phyloP scores from a whole-genome alignment of 64 coral and sea anemone genomes.

The Montipora efflorescens region DNA sequence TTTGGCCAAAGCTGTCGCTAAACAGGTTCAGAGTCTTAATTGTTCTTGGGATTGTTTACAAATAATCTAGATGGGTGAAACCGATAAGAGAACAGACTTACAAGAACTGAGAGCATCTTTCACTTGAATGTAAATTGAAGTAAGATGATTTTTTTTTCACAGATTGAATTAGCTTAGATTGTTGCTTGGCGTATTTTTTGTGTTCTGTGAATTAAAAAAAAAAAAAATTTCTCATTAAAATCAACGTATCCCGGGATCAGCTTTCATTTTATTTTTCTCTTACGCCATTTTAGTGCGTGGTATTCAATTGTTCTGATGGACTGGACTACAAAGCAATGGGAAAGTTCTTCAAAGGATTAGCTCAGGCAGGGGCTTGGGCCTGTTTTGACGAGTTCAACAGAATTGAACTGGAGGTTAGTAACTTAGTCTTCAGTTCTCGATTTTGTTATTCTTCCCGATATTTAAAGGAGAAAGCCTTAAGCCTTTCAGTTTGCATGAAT shows the following conservation, averaged over 20 bases:
- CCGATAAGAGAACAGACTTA: too few relatives aligned
- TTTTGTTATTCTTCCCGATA: neutral
- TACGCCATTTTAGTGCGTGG: constrained; percentile 71
- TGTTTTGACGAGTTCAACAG: constrained; percentile 99
- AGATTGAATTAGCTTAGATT: too few relatives aligned
- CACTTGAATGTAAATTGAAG: too few relatives aligned
- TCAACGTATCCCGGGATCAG: too few relatives aligned
- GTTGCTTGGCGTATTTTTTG: too few relatives aligned
- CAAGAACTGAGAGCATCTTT: too few relatives aligned
- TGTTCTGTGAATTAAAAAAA: too few relatives aligned
- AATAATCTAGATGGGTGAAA: too few relatives aligned
- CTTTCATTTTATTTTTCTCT: neutral
- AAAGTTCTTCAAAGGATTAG: constrained; percentile 99
- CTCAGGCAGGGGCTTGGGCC: constrained; percentile 95
- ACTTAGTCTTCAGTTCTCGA: neutral
- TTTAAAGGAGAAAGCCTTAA: too few relatives aligned
- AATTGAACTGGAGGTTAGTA: constrained; percentile 93
- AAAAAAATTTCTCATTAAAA: too few relatives aligned
- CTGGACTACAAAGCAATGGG: constrained; percentile 99
- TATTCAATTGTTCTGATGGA: constrained; percentile 95
- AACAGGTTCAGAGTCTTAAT: constrained; percentile 79
- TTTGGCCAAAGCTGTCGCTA: constrained; percentile 98
- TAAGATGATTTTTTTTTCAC: too few relatives aligned
- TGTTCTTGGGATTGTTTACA: neutral
- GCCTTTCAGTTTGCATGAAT: too few relatives aligned